Evolutionary conservation across 2,888 invertebrate species (phyloP), one percentile per base, ranked within the genome.

Genomic region (Carpatolechia fugitivella): DNA sequence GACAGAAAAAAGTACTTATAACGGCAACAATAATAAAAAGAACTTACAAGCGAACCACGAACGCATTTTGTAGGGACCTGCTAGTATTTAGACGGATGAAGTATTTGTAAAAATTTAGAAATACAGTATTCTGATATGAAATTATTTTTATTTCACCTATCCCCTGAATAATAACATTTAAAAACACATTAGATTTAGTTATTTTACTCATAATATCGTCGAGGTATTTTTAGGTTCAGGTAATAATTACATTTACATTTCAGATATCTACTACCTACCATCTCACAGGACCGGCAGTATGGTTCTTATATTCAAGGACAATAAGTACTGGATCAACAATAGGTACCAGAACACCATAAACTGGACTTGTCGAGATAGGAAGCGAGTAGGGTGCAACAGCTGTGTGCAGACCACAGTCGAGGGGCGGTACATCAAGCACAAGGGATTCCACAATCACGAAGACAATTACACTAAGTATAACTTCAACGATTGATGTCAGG

Each of bases 241-340:
- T 58, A 56, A 60, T 57, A 38, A 49, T 52, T 63, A 60, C 54
- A 66, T 57, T 61, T 62, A 55, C 18, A 62, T 76, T 86, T 65
- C 86, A 90, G 90, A 74, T 47, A 88, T 89, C 59, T 90, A 85
- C 68, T 90, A 89, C 63, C 76, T 90, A 1, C 90, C 90, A 0
- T 90, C 90, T 0, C 87, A 88, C 59, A 85, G 90, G n/a, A 81
- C 84, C 0, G 90, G 90, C 36, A 90, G 89, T 61, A 90, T 89
- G 88, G 89, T 90, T 35, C 70, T 90, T 52, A 90, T 90, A 65
- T 90, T 80, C 70, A 85, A 88, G 57, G 89, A 90, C 63, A 90
- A 90, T 72, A 90, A 90, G 63, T 90, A 84, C 58, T 90, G 90
- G 90, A 87, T 90, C 63, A 90, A 90, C 68, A 90, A 90, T 53